Evolutionary conservation across 2,113 vertebrate genomes (phyloP), one percentile per base, ranked within the genome.

Genomic region (Cervus canadensis): DNA sequence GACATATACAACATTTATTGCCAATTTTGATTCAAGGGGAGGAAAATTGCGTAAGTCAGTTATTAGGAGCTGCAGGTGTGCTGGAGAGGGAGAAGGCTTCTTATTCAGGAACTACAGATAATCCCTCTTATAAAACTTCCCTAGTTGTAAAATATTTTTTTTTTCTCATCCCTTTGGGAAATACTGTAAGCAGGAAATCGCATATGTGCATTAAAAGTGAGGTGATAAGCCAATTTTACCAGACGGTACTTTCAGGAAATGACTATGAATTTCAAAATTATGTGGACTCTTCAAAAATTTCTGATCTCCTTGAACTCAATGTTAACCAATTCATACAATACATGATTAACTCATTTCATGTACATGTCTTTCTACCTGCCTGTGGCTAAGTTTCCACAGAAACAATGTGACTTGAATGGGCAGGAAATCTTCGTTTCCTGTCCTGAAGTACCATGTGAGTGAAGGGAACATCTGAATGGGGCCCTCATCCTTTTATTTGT

Each of bases 51-150:
- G 0, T 95, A 94, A 97, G 94, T 95, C 26, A 10, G 95, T 97
- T 97, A 97, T 97, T 98, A 98, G 95, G 71, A 95, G 89, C 33
- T 94, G 95, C 98, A 98, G 98, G 97, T 98, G 98, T 93, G 92
- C 97, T 79, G 91, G 74, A 96, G 83, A 88, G 83, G 60, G 83
- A 95, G 83, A 92, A 43, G 91, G 1, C 82, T 96, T 87, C 97
- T 96, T 91, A 93, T 91, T 94, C 96, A 97, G 97, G 86, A 97
- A 98, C 89, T 91, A 93, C 13, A 98, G 96, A 98, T 98, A 98
- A 98, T 98, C 96, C 97, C 88, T 76, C 94, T 94, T 98, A 95
- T 96, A 98, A 98, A 98, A 98, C 95, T 94, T 95, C 78, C 57
- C 79, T 79, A 62, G 94, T 91, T 89, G 91, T 87, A 96, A 91